Base-by-base conservation (phyloP, 2,888 invertebrate species). In the Ophion ventricosus region DNA sequence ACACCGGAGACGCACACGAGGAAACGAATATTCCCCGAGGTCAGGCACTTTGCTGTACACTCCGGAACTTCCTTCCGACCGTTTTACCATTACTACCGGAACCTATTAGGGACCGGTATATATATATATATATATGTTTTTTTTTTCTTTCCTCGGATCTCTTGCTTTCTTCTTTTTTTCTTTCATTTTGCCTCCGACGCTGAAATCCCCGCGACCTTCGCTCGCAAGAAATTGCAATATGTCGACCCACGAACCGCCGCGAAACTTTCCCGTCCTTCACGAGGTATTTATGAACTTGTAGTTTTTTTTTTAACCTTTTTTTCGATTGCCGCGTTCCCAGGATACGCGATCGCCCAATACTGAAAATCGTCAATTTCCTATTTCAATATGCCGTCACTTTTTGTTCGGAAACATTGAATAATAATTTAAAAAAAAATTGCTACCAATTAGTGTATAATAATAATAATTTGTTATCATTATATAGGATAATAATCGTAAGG, bases 11-110 rank as follows among this genome's bases (percentile, higher is more conserved):
- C 35, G 20, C 66, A 78, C 57, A 78, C 74, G 78, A 78, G 81
- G 81, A 81, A 84, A 66, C 66, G 76, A 63, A 73, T 69, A 26
- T n/a, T 29, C 54, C 17, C 49, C 78, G 81, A 84, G 84, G 84
- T 78, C 81, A n/a, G 20, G 23, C 80, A 67, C 57, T 78, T 78
- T 49, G 57, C 54, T 57, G 8, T 29, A 25, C 43, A 70, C 70
- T 54, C 72, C 84, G 81, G 84, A 84, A 81, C 78, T 84, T 78
- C 43, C 73, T 77, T 80, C 25, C 64, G 49, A 61, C 73, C 66
- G 56, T 25, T 61, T 73, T 20, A 69, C 75, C 72, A 66, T 72
- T 54, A 57, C 49, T 67, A 78, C 59, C 69, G 56, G 74, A 73
- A 78, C 49, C 61, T 69, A 78, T 74, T 63, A 43, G 73, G 43